Percentiles rank a stretch among this genome's conserved stretches.
These are phyloP conservation scores for Triplophysa rosa DNA, from an alignment of 2,113 vertebrate species.

Conservation along the genomic window DNA sequence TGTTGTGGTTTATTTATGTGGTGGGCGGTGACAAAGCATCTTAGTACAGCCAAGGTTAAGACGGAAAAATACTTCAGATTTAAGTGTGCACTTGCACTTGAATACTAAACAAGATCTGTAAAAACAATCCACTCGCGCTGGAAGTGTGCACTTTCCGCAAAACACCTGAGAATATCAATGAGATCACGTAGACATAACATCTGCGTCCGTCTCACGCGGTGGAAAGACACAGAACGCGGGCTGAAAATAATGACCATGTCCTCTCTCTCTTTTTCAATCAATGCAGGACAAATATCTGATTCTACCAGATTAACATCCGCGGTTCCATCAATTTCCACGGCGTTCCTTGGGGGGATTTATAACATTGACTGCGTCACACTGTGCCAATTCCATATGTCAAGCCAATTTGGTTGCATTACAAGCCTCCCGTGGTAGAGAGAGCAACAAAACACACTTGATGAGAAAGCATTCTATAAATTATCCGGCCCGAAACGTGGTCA, in stretches of 20 bases:
- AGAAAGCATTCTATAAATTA: not conserved
- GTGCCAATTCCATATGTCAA: slow-evolving; percentile 32
- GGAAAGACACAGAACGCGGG: not conserved
- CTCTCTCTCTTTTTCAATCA: slow-evolving; percentile 33
- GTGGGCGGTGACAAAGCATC: slow-evolving; percentile 54
- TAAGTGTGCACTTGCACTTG: not conserved
- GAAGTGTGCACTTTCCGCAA: too few species aligned
- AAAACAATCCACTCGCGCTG: too few species aligned
- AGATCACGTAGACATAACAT: not conserved
- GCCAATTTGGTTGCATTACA: slow-evolving; percentile 25
- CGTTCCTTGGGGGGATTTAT: slow-evolving; percentile 24
- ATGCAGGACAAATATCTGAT: slow-evolving; percentile 37
- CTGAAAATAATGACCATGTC: slow-evolving; percentile 25
- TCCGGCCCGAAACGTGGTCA: slow-evolving; percentile 7
- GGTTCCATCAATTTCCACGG: slow-evolving; percentile 16
- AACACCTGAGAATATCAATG: not conserved
- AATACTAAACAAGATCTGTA: too few species aligned
- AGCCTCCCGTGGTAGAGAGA: not conserved
- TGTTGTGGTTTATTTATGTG: slow-evolving; percentile 51
- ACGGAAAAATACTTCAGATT: not conserved
- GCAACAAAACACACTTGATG: not conserved
- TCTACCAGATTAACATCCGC: slow-evolving; percentile 46
- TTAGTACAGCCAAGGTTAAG: slow-evolving; percentile 53
- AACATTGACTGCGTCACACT: slow-evolving; percentile 15
- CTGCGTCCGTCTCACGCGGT: not conserved